Evolutionary conservation across 1,140 invertebrate species (phyloP).

Genomic region (Chionoecetes opilio): DNA sequence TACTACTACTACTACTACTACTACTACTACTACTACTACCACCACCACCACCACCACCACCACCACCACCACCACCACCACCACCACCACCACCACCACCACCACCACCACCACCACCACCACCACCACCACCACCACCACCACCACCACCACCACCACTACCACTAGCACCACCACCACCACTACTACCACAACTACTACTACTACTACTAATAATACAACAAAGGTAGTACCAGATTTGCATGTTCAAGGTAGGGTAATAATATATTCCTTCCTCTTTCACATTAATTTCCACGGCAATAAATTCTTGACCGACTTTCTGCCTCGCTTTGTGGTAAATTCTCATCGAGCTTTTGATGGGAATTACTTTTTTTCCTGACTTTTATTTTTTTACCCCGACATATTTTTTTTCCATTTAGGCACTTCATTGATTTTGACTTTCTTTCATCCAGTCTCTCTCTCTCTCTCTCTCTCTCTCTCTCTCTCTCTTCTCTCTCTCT

Average conservation of each 20-base stretch:
- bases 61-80: too few relatives aligned
- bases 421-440: not conserved
- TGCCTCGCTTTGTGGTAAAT: not conserved
- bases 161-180: not conserved
- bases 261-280: not conserved
- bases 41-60: too few relatives aligned
- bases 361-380: not conserved
- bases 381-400: not conserved
- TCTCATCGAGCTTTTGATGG: too few relatives aligned
- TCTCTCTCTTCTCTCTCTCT: not conserved
- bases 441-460: not conserved
- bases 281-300: not conserved
- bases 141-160: not conserved
- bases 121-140: not conserved
- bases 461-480: not conserved
- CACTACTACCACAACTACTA: not conserved
- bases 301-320: not conserved
- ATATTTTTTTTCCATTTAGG: not conserved
- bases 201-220: not conserved
- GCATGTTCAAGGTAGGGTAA: too few relatives aligned
- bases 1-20: constrained; percentile 28
- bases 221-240: too few relatives aligned
- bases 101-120: not conserved
- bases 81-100: not conserved
- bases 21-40: too few relatives aligned